Evolutionary conservation across 1,140 invertebrate species (phyloP).

Genomic region (Drosophila repletoides): DNA sequence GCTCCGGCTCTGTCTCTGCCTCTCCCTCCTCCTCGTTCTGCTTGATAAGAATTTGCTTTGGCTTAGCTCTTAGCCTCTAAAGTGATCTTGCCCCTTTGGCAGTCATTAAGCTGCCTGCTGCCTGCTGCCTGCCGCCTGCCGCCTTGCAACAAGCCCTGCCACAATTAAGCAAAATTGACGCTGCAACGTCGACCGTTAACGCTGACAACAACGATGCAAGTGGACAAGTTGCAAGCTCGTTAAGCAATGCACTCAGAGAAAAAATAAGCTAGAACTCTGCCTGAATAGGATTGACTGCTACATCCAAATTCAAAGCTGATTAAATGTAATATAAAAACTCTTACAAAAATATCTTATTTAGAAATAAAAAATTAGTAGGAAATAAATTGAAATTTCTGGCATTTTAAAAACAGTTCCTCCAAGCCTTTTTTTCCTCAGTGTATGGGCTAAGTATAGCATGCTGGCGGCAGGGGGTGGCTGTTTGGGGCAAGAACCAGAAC

Average conservation of each 20-base stretch:
- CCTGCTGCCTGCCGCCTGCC: too few species aligned
- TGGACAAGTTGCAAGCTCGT: conserved; percentile 19
- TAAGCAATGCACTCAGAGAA: too few species aligned
- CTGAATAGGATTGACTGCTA: too few species aligned
- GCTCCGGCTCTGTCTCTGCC: not conserved
- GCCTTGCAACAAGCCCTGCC: conserved; percentile 12
- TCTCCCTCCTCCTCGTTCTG: not conserved
- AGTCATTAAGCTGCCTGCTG: conserved; percentile 14
- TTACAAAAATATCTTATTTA: not conserved
- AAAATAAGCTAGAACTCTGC: too few species aligned
- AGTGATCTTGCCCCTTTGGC: conserved; percentile 16
- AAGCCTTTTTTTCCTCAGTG: too few species aligned
- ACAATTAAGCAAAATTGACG: conserved; percentile 75
- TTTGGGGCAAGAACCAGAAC: conserved; percentile 28
- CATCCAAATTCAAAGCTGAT: too few species aligned
- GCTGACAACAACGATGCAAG: conserved; percentile 30
- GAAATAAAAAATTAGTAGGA: not conserved
- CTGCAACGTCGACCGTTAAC: conserved; percentile 37
- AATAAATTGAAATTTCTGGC: not conserved
- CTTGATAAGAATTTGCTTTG: not conserved
- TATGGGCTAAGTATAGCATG: too few species aligned
- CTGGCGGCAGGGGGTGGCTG: too few species aligned
- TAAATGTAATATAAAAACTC: too few species aligned
- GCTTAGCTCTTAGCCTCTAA: not conserved
- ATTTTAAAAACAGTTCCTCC: too few species aligned